These are phyloP conservation scores for Nipponacmea schrenckii DNA, from an alignment of 2,888 invertebrate species.

Conservation along the genomic window DNA sequence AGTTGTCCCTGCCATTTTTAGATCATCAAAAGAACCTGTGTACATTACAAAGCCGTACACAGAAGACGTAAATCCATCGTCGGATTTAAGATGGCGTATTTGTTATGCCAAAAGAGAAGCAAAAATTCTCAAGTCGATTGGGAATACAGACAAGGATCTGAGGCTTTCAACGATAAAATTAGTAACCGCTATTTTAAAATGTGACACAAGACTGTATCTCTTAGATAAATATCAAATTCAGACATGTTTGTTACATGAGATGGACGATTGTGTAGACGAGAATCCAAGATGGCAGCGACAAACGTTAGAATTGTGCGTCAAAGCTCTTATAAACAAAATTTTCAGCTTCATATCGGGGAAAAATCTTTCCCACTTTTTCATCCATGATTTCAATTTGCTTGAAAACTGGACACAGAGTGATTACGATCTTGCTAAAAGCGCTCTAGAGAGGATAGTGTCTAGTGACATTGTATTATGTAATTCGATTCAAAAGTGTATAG, in stretches of 20 bases:
- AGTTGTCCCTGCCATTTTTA: slow-evolving; percentile 27
- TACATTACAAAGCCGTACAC: slow-evolving; percentile 34
- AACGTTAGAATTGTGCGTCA: slow-evolving; percentile 47
- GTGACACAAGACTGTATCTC: slow-evolving; percentile 43
- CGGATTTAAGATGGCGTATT: slow-evolving; percentile 45
- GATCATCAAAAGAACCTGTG: slow-evolving; percentile 26
- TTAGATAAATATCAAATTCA: slow-evolving; percentile 54
- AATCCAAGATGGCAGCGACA: slow-evolving; percentile 58
- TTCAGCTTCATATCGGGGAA: slow-evolving; percentile 37
- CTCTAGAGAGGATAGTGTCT: slow-evolving; percentile 40
- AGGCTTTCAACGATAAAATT: slow-evolving; percentile 42
- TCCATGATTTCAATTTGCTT: slow-evolving; percentile 49
- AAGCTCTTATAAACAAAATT: slow-evolving; percentile 46
- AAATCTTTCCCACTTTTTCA: slow-evolving; percentile 56
- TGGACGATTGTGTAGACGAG: slow-evolving; percentile 54
- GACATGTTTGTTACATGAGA: slow-evolving; percentile 55
- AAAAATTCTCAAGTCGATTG: slow-evolving; percentile 38
- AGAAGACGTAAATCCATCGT: slow-evolving; percentile 39
- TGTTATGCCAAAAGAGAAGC: slow-evolving; percentile 34
- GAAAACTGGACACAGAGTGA: slow-evolving; percentile 37
- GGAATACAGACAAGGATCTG: slow-evolving; percentile 42
- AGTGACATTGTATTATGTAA: slow-evolving; percentile 47
- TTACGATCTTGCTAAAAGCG: slow-evolving; percentile 39
- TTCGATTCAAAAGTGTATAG: slow-evolving; percentile 26
- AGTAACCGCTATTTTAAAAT: slow-evolving; percentile 35